These are phyloP conservation scores for Aldabrachelys gigantea DNA, from an alignment of 2,113 vertebrate species.

Conservation along the genomic window DNA sequence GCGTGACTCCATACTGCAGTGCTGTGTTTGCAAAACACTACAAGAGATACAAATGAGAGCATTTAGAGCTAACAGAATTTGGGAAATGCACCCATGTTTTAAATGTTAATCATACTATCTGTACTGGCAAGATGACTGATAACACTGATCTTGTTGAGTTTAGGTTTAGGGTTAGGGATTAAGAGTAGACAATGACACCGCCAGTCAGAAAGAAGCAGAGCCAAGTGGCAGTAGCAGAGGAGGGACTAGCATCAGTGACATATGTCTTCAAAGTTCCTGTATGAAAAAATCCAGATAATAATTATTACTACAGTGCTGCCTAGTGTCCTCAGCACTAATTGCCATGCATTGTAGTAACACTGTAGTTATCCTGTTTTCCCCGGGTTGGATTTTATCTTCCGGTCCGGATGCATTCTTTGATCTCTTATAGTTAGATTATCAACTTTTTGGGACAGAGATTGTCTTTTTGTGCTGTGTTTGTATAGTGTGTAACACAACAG, in stretches of 20 bases:
- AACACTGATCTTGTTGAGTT: conserved; percentile 57
- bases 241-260: not conserved
- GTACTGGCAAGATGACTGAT: conserved; percentile 58
- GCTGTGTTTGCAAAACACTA: not conserved
- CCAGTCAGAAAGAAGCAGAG: conserved; percentile 40
- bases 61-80: conserved; percentile 8
- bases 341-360: not conserved
- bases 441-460: not conserved
- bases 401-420: not conserved
- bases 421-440: not conserved
- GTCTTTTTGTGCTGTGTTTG: not conserved
- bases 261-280: conserved; percentile 53
- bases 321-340: conserved; percentile 7
- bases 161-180: conserved; percentile 50
- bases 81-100: not conserved
- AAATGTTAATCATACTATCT: conserved; percentile 32
- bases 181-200: conserved; percentile 53
- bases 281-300: conserved; percentile 31
- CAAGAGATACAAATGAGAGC: not conserved
- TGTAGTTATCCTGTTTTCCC: conserved; percentile 15
- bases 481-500: not conserved
- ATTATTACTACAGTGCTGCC: conserved; percentile 23
- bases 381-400: conserved; percentile 1
- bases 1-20: not conserved
- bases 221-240: conserved; percentile 42